Conservation (phyloP, 2,888 invertebrate species). For the Cheilosia vulpina region DNA sequence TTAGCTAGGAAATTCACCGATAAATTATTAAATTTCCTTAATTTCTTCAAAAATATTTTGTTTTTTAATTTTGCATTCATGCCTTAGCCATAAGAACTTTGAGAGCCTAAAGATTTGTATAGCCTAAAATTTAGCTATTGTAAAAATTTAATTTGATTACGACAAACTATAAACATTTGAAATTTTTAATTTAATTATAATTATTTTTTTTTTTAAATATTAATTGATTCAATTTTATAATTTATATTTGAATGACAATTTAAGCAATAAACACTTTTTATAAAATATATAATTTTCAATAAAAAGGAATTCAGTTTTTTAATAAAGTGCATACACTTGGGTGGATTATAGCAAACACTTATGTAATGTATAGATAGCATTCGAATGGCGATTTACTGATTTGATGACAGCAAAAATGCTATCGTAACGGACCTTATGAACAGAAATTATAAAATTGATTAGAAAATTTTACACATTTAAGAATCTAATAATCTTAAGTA, state of each 20-base stretch:
- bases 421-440: too few species aligned
- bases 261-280: neutral
- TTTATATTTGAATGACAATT: neutral
- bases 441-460: too few species aligned
- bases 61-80: conserved; percentile 72
- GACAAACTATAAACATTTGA: too few species aligned
- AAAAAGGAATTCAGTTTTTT: neutral
- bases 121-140: conserved; percentile 81
- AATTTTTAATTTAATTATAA: conserved; percentile 72
- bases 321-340: neutral
- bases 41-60: conserved; percentile 74
- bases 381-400: too few species aligned
- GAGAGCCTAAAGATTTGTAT: conserved; percentile 78
- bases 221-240: neutral
- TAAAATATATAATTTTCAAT: conserved; percentile 32
- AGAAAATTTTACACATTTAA: too few species aligned
- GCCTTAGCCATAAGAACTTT: conserved; percentile 72
- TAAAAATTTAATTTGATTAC: too few species aligned
- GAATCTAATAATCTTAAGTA: too few species aligned
- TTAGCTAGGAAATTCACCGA: conserved; percentile 82
- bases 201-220: conserved; percentile 30
- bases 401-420: too few species aligned
- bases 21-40: conserved; percentile 75
- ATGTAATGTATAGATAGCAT: too few species aligned
- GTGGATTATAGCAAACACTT: too few species aligned